Conservation (phyloP, 2,797 vertebrate genomes). For the Carapus acus region DNA sequence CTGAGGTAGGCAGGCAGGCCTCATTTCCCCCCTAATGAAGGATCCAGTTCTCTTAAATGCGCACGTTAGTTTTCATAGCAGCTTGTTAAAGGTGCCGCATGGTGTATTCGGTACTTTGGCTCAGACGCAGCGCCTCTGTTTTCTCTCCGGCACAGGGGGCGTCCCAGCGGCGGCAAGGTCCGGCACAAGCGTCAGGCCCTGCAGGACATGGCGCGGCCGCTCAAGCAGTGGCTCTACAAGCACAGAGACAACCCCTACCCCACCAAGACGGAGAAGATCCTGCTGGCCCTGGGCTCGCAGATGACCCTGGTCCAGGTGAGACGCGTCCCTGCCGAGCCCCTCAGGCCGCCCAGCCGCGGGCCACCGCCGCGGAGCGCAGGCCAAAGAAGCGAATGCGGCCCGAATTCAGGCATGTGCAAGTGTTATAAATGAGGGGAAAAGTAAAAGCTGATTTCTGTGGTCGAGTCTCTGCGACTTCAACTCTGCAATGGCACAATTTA, state of each 20-base stretch:
- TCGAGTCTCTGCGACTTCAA: slow-evolving; percentile 13
- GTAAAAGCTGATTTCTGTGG: slow-evolving; percentile 16
- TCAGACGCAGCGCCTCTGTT: no score
- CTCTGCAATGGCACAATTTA: slow-evolving; percentile 25
- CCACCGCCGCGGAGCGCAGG: not conserved
- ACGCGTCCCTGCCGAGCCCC: not conserved
- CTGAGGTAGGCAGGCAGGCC: no score
- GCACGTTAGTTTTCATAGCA: not conserved
- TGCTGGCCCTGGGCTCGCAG: slow-evolving; percentile 94
- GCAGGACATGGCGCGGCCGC: slow-evolving; percentile 95
- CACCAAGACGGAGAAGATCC: slow-evolving; percentile 98
- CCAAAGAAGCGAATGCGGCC: not conserved
- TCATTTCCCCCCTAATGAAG: no score
- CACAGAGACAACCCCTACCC: slow-evolving; percentile 98
- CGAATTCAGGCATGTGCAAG: slow-evolving; percentile 2
- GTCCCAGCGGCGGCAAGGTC: slow-evolving; percentile 84
- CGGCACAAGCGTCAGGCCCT: slow-evolving; percentile 94
- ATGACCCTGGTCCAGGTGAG: slow-evolving; percentile 99
- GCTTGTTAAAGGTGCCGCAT: not conserved
- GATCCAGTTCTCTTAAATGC: no score
- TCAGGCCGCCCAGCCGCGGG: not conserved
- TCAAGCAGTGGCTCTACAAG: slow-evolving; percentile 99
- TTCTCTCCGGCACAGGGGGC: slow-evolving; percentile 67
- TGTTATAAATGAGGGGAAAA: slow-evolving; percentile 9
- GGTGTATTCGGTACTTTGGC: no score